Evolutionary conservation across 2,888 invertebrate species (phyloP).

Genomic region (Gasteruption jaculator): DNA sequence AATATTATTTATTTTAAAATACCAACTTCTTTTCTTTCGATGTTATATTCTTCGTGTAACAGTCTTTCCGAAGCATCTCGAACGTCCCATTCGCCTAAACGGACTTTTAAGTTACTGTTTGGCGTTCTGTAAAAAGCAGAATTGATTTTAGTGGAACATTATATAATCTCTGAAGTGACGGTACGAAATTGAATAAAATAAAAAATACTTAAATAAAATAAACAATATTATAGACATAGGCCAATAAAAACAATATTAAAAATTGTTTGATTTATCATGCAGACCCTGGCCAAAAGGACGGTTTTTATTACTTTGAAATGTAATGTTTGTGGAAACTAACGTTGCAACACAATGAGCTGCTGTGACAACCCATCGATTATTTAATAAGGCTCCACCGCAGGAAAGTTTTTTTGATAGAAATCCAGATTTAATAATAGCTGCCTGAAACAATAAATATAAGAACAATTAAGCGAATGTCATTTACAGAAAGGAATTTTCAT

Average conservation of each 20-base stretch:
- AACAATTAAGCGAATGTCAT: too few species aligned
- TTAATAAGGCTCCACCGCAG: conserved; percentile 86
- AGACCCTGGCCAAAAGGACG: too few species aligned
- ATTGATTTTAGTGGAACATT: too few species aligned
- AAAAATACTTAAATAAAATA: too few species aligned
- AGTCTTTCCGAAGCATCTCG: conserved; percentile 77
- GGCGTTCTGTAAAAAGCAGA: conserved; percentile 66
- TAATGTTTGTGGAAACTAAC: conserved; percentile 57
- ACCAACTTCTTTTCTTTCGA: conserved; percentile 77
- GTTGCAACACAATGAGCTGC: conserved; percentile 90
- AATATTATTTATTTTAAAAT: not conserved
- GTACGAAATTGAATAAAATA: too few species aligned
- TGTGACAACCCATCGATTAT: conserved; percentile 87
- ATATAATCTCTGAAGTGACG: too few species aligned
- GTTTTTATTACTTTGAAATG: too few species aligned
- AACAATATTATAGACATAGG: too few species aligned
- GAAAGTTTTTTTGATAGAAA: conserved; percentile 86
- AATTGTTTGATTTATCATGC: too few species aligned
- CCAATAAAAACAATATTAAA: too few species aligned
- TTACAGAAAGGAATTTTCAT: too few species aligned
- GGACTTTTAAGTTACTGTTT: conserved; percentile 81
- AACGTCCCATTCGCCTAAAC: conserved; percentile 91
- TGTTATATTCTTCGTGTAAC: conserved; percentile 81
- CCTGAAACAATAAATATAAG: conserved; percentile 48
- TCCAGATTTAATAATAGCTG: conserved; percentile 86